phyloP scores from a whole-genome alignment of 2,113 vertebrate species.

The Geothlypis trichas region DNA sequence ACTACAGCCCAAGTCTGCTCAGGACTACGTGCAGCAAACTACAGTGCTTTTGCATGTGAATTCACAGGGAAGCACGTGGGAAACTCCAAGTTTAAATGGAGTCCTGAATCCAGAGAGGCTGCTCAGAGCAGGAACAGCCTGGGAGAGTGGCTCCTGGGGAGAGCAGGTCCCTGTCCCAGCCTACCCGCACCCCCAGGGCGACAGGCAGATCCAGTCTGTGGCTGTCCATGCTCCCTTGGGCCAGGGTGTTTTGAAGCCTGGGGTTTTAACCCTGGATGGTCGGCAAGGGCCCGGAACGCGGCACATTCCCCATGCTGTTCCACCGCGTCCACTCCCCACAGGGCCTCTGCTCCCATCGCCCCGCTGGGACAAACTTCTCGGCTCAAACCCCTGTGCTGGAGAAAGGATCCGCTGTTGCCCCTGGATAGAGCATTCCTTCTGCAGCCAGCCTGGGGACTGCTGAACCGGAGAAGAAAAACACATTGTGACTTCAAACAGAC shows the following conservation, averaged over 20 bases:
- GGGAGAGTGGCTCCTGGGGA: neutral
- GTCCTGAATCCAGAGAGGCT: neutral
- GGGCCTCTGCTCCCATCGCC: neutral
- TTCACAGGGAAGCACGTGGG: accelerated
- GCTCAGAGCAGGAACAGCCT: neutral
- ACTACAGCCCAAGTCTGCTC: accelerated
- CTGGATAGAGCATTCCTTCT: slow-evolving; percentile 53
- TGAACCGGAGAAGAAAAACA: slow-evolving; percentile 70
- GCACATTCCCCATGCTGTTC: neutral
- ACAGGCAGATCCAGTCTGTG: neutral
- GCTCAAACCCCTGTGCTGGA: neutral
- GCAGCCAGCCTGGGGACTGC: slow-evolving; percentile 21
- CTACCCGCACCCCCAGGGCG: neutral
- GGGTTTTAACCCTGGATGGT: neutral
- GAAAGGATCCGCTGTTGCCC: slow-evolving; percentile 53
- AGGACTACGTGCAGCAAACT: neutral
- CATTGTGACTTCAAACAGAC: slow-evolving; percentile 70
- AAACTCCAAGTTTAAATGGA: neutral
- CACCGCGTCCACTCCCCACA: accelerated
- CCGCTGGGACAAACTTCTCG: neutral
- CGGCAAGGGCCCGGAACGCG: neutral
- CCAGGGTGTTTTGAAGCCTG: neutral
- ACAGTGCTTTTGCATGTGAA: accelerated
- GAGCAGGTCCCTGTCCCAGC: neutral
- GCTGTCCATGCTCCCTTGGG: neutral